Conservation (phyloP, 2,113 vertebrate genomes). For the Microtus pennsylvanicus region DNA sequence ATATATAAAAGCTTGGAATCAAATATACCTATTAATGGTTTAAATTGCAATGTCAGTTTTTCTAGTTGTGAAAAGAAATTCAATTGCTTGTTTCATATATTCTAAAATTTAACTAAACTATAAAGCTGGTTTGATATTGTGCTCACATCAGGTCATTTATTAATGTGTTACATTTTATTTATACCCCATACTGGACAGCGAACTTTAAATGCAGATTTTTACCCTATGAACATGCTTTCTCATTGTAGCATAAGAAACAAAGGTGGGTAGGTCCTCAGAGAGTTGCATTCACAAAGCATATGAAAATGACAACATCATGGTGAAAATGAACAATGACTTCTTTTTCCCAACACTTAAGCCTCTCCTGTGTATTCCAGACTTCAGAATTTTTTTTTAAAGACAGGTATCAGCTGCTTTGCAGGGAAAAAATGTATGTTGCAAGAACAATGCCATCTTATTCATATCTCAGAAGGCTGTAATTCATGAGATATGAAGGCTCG, state of each 20-base stretch:
- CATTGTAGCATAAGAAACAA: background rate
- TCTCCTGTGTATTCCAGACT: background rate
- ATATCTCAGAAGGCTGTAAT: background rate
- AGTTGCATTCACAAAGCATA: background rate
- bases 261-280: background rate
- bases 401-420: background rate
- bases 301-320: background rate
- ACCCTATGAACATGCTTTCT: background rate
- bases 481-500: background rate
- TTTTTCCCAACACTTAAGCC: background rate
- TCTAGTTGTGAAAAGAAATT: background rate
- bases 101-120: background rate
- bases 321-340: background rate
- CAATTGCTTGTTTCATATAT: background rate
- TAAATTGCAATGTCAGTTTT: background rate
- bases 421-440: constrained; percentile 38
- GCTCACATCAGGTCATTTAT: background rate
- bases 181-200: background rate
- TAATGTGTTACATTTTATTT: background rate
- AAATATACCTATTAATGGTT: background rate
- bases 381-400: background rate
- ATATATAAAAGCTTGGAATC: background rate
- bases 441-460: constrained; percentile 2
- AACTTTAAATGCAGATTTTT: background rate
- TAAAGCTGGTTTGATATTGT: background rate